Conservation (phyloP, 2,888 invertebrate species). For the Phasia obesa region DNA sequence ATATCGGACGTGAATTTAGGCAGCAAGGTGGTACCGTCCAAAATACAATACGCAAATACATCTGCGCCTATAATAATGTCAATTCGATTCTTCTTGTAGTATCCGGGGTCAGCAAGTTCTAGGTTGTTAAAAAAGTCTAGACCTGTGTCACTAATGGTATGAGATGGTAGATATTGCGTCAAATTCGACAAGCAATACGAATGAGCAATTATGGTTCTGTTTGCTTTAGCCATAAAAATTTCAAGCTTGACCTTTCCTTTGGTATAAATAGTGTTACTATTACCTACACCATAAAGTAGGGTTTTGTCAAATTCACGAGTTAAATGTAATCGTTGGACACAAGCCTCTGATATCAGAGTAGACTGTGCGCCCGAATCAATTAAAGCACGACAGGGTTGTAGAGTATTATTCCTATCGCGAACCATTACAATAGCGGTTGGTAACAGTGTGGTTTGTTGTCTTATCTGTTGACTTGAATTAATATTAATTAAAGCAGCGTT, state of each 20-base stretch:
- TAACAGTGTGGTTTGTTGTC: slow-evolving; percentile 4
- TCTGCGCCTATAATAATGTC: slow-evolving; percentile 55
- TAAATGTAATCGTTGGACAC: slow-evolving; percentile 54
- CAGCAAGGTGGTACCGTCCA: slow-evolving; percentile 16
- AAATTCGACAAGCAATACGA: slow-evolving; percentile 48
- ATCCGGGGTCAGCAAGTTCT: slow-evolving; percentile 49
- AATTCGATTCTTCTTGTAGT: slow-evolving; percentile 13
- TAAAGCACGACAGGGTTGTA: slow-evolving; percentile 54
- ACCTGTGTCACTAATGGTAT: slow-evolving; percentile 5
- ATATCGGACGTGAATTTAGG: no score
- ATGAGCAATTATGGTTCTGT: slow-evolving; percentile 7
- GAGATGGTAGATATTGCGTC: slow-evolving; percentile 49
- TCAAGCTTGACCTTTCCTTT: slow-evolving; percentile 47
- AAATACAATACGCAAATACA: slow-evolving; percentile 41
- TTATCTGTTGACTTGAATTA: slow-evolving; percentile 4
- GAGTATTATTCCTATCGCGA: slow-evolving; percentile 12
- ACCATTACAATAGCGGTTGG: slow-evolving; percentile 48
- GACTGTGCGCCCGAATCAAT: slow-evolving; percentile 63
- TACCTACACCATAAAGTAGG: slow-evolving; percentile 53
- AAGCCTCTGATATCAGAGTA: slow-evolving; percentile 57
- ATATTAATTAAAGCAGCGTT: slow-evolving; percentile 22
- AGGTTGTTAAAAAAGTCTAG: slow-evolving; percentile 32
- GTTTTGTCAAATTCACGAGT: slow-evolving; percentile 50
- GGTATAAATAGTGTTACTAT: slow-evolving; percentile 17
- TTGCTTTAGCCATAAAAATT: background rate